A percentile compares a stretch with the other conserved stretches of the same genome.
Evolutionary conservation across 2,113 vertebrate species (phyloP).

Genomic region (Nyctibius bracteatus): DNA sequence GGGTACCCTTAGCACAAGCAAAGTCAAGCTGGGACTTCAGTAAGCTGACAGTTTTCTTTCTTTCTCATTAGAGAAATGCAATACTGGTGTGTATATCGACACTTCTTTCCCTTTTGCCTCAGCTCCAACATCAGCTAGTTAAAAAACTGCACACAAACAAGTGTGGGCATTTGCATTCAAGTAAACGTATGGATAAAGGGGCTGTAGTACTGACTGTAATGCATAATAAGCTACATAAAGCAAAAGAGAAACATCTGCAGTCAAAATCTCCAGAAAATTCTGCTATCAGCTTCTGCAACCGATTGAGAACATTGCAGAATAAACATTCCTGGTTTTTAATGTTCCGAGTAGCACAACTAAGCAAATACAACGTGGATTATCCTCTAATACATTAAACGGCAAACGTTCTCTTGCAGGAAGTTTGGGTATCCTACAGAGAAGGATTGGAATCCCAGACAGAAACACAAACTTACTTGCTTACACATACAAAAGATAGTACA

Average conservation of each 20-base stretch:
- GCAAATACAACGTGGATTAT: background rate
- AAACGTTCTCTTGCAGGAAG: background rate
- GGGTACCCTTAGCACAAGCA: background rate
- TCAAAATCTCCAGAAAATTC: background rate
- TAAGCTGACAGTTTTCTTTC: background rate
- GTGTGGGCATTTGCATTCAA: background rate
- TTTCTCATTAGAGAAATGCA: background rate
- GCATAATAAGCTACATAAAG: background rate
- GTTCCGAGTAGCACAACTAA: background rate
- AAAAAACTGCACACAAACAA: background rate
- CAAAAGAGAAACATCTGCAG: background rate
- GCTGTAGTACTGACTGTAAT: background rate
- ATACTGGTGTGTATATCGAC: too few relatives aligned
- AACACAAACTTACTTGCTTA: background rate
- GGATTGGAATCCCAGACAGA: background rate
- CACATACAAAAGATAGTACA: background rate
- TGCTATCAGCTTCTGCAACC: background rate
- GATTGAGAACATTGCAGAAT: background rate
- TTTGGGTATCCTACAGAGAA: background rate
- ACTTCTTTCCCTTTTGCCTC: background rate
- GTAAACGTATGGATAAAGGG: background rate
- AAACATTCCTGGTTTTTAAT: background rate
- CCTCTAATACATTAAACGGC: background rate
- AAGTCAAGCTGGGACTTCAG: background rate
- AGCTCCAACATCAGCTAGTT: background rate